Conservation (phyloP, 1,140 invertebrate genomes). For the Cotesia chilonis region DNA sequence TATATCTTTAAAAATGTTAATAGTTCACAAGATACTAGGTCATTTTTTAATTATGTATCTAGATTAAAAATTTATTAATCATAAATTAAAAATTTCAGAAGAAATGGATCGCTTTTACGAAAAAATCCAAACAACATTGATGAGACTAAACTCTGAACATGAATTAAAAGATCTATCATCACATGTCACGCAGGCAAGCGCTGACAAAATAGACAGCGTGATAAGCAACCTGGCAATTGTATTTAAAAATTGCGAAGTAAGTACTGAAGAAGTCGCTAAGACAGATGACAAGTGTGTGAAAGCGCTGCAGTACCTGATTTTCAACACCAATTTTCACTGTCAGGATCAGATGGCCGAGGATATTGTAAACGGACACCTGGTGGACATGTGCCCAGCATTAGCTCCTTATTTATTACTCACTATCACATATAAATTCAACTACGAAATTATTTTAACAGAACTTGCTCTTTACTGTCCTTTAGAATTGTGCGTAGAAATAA, state of each 20-base stretch:
- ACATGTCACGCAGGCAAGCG: slow-evolving; percentile 50
- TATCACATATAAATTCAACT: slow-evolving; percentile 53
- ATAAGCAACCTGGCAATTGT: slow-evolving; percentile 42
- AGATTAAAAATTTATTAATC: no score
- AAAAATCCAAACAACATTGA: slow-evolving; percentile 49
- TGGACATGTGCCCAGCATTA: slow-evolving; percentile 56
- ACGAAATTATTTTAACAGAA: slow-evolving; percentile 53
- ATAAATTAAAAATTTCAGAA: slow-evolving; percentile 19
- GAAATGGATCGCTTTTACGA: slow-evolving; percentile 49
- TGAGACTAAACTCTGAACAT: slow-evolving; percentile 49
- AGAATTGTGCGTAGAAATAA: slow-evolving; percentile 54
- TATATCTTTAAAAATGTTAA: no score
- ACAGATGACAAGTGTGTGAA: slow-evolving; percentile 42
- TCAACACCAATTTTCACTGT: slow-evolving; percentile 57
- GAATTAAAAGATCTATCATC: slow-evolving; percentile 48
- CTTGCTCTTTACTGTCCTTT: slow-evolving; percentile 53
- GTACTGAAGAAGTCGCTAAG: slow-evolving; percentile 27
- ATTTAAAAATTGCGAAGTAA: slow-evolving; percentile 37
- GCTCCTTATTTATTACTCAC: slow-evolving; percentile 57
- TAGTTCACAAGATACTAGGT: no score
- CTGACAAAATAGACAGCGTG: slow-evolving; percentile 45
- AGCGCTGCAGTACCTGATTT: slow-evolving; percentile 50
- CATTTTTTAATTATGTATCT: no score
- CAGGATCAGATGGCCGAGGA: slow-evolving; percentile 52
- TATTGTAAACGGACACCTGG: slow-evolving; percentile 47